These are phyloP conservation scores for Tachina grossa DNA, from an alignment of 2,888 invertebrate species.

Conservation along the genomic window DNA sequence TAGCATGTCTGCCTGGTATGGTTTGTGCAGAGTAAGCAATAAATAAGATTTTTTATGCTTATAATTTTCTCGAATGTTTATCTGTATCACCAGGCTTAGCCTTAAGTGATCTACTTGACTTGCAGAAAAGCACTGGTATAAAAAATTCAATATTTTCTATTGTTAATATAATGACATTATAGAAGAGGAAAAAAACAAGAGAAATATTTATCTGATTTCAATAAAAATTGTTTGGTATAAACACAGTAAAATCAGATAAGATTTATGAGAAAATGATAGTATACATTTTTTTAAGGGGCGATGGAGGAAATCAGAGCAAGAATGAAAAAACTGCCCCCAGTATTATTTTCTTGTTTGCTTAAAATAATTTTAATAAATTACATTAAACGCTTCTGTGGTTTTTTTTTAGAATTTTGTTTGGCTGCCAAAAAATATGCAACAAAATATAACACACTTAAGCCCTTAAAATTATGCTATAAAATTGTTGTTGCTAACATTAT, in stretches of 20 bases:
- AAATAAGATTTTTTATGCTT: slow-evolving; percentile 42
- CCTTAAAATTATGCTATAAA: slow-evolving; percentile 64
- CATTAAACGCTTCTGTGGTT: not conserved
- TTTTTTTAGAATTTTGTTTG: slow-evolving; percentile 42
- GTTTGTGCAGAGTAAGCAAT: slow-evolving; percentile 49
- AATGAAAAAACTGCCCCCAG: not conserved
- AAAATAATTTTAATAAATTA: slow-evolving; percentile 18
- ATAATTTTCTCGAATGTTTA: not conserved
- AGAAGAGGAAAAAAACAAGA: slow-evolving; percentile 4
- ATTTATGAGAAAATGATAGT: not conserved
- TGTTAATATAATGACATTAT: slow-evolving; percentile 13
- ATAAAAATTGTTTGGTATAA: slow-evolving; percentile 46
- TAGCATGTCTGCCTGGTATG: not conserved
- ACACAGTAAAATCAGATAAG: slow-evolving; percentile 10
- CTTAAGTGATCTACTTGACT: not conserved
- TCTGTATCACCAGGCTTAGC: not conserved
- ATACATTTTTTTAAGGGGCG: not conserved
- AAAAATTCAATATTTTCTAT: slow-evolving; percentile 25
- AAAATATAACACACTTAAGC: not conserved
- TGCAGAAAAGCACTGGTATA: not conserved
- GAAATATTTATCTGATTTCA: slow-evolving; percentile 59
- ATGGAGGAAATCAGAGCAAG: not conserved
- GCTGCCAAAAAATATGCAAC: slow-evolving; percentile 52
- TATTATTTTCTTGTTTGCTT: not conserved
- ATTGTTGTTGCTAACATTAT: slow-evolving; percentile 40